Evolutionary conservation across 2,113 vertebrate genomes (phyloP).

Genomic region (Erinaceus europaeus): DNA sequence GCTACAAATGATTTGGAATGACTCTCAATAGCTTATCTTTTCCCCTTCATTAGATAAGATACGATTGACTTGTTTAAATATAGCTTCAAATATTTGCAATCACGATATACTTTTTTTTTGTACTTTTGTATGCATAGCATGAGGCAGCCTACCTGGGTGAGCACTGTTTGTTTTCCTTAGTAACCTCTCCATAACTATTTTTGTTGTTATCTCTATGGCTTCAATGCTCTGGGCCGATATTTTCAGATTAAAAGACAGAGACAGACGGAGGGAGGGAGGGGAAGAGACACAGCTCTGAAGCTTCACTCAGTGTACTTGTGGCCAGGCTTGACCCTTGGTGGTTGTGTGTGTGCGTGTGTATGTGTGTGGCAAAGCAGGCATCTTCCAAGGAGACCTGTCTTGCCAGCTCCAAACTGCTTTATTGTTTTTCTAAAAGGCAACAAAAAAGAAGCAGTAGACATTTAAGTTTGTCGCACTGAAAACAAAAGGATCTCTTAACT

Average conservation of each 20-base stretch:
- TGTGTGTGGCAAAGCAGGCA: too few relatives aligned
- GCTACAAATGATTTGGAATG: background rate
- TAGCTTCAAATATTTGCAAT: constrained; percentile 38
- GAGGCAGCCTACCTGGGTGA: background rate
- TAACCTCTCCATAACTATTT: background rate
- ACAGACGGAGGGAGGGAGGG: too few relatives aligned
- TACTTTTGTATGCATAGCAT: background rate
- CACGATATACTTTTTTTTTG: background rate
- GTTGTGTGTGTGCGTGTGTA: too few relatives aligned
- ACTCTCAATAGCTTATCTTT: constrained; percentile 21
- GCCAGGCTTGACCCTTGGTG: too few relatives aligned
- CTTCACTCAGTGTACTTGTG: too few relatives aligned
- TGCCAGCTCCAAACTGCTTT: too few relatives aligned
- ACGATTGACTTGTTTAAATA: constrained; percentile 2
- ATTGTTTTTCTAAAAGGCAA: background rate
- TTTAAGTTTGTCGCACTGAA: background rate
- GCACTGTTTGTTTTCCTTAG: background rate
- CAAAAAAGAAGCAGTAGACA: background rate
- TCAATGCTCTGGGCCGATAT: too few relatives aligned
- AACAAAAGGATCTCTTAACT: background rate
- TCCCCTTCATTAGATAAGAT: background rate
- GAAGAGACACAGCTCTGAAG: too few relatives aligned
- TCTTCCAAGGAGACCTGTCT: too few relatives aligned
- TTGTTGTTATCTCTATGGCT: background rate
- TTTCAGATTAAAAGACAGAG: too few relatives aligned